Percentiles rank a stretch among this genome's conserved stretches.
Evolutionary conservation across 2,113 vertebrate species (phyloP).

Genomic region (Eclectus roratus): DNA sequence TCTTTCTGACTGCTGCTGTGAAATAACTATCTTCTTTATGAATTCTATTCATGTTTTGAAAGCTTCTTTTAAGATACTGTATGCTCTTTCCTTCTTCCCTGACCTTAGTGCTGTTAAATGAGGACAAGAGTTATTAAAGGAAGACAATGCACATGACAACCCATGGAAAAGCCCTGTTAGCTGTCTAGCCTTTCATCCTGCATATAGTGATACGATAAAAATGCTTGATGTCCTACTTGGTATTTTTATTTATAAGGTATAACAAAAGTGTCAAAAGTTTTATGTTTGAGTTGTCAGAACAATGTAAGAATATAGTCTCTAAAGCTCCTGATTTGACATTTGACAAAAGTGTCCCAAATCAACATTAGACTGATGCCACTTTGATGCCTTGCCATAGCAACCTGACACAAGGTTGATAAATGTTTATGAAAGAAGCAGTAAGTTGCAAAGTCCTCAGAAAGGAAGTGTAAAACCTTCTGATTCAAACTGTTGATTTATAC

Average conservation of each 20-base stretch:
- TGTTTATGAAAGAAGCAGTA: slow-evolving; percentile 18
- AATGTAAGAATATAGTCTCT: background rate
- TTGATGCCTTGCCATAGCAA: background rate
- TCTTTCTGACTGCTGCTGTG: background rate
- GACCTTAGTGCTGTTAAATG: background rate
- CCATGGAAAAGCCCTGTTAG: background rate
- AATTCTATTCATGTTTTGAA: background rate
- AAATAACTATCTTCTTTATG: background rate
- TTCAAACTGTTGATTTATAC: slow-evolving; percentile 44
- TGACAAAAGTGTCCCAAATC: background rate
- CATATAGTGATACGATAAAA: background rate
- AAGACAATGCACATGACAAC: fast-evolving
- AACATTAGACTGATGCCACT: background rate
- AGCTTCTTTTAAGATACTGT: background rate
- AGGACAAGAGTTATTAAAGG: background rate
- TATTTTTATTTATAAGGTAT: background rate
- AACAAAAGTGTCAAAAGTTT: background rate
- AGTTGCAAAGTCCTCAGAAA: background rate
- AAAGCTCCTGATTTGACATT: background rate
- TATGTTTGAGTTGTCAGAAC: background rate
- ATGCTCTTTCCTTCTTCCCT: background rate
- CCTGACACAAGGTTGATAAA: slow-evolving; percentile 13
- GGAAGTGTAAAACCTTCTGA: background rate
- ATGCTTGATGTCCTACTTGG: background rate
- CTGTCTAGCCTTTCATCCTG: background rate